These are phyloP conservation scores for Campylomormyrus numenius DNA, from an alignment of 2,113 vertebrate genomes.

Conservation along the genomic window DNA sequence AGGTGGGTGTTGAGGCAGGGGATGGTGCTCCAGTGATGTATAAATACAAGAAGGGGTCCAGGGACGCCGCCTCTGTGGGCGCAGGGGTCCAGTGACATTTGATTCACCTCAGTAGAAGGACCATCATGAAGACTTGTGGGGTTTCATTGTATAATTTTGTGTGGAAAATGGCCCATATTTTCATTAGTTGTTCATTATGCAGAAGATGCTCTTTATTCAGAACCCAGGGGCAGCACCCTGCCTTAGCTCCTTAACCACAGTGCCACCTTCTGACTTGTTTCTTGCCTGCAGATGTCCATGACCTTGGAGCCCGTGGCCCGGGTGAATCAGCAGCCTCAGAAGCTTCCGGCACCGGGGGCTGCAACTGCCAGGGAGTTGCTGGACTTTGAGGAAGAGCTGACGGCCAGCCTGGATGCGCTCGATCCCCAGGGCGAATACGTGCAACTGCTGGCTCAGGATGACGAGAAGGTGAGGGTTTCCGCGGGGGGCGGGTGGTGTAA, in stretches of 20 bases:
- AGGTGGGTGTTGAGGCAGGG: conserved; percentile 51
- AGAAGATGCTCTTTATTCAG: background rate
- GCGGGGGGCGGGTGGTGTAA: background rate
- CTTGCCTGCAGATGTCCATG: conserved; percentile 61
- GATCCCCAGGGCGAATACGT: conserved; percentile 64
- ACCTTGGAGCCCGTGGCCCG: conserved; percentile 56
- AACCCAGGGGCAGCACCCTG: background rate
- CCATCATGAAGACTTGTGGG: background rate
- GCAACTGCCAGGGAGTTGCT: conserved; percentile 48
- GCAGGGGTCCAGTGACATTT: background rate
- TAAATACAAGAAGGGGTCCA: no score
- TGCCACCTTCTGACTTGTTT: conserved; percentile 11
- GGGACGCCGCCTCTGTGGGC: background rate
- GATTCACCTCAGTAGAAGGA: background rate
- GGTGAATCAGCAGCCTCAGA: conserved; percentile 36
- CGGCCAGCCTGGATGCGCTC: conserved; percentile 62
- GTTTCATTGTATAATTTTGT: background rate
- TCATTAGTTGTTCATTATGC: background rate
- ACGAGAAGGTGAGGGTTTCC: conserved; percentile 70
- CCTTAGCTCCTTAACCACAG: background rate
- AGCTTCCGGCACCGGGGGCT: conserved; percentile 4
- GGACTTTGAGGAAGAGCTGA: conserved; percentile 68
- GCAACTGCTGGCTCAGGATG: conserved; percentile 49
- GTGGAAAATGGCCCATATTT: background rate
- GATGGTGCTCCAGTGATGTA: background rate